Evolutionary conservation across 2,888 invertebrate species (phyloP), one percentile per base, ranked within the genome.

Genomic region (Itoplectis maculator): DNA sequence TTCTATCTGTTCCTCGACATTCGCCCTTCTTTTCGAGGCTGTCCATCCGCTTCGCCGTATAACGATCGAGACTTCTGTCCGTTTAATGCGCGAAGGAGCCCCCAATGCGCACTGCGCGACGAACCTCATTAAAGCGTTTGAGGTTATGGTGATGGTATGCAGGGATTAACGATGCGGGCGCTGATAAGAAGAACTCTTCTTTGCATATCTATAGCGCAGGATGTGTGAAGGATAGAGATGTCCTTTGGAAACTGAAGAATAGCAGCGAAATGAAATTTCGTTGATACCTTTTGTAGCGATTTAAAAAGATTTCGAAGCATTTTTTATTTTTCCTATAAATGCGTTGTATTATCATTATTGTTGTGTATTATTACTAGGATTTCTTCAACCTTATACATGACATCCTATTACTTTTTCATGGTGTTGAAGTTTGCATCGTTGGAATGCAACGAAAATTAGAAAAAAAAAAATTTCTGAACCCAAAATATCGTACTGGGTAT

Each of bases 41-140:
- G 7, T 15, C 0, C 35, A 13, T 54, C 11, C 18, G 18, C 18
- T 54, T 6, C 11, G 11, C 8, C 9, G 11, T 54, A 29, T 4
- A 1, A 23, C 13, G 29, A 29, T 51, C 20, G n/a, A 20, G 40
- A 40, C 42, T 63, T 42, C 5, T 18, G 37, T 63, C 40, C 9
- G 13, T 13, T 20, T 63, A 42, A 63, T 42, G 37, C 18, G 37
- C 29, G 18, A 63, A 9, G 9, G 51, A 51, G 11, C 51, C 20
- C 9, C 51, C 20, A 51, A n/a, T n/a, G n/a, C n/a, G n/a, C 1
- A 51, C 54, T 54, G 54, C 54, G 13, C 54, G 13, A 29, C 29
- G 29, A 56, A 56, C n/a, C 56, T 56, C 56, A 56, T 56, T 56
- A 56, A n/a, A 56, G n/a, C 29, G 56, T 35, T 56, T 29, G 23